phyloP scores from a whole-genome alignment of 2,797 vertebrate genomes.

The Streptopelia turtur region DNA sequence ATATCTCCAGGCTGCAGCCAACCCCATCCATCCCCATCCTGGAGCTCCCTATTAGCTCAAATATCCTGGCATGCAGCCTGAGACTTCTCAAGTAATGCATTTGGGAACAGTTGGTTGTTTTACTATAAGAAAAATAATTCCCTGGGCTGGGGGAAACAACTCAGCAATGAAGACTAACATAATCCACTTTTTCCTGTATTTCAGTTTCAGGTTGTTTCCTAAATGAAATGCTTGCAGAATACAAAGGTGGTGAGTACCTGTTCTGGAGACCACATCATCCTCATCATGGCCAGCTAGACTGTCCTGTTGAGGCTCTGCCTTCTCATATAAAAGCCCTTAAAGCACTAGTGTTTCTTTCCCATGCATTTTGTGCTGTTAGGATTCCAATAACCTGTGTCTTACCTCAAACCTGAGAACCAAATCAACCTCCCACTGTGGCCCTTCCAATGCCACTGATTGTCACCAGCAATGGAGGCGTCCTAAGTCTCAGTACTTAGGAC shows the following conservation, averaged over 20 bases:
- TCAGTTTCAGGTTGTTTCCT: background rate
- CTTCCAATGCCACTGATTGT: background rate
- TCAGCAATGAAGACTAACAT: background rate
- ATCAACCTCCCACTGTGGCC: background rate
- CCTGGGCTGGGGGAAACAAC: background rate
- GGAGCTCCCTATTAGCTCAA: slow-evolving; percentile 9
- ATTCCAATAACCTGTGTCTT: background rate
- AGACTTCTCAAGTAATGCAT: slow-evolving; percentile 24
- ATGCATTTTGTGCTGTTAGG: background rate
- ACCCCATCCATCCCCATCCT: background rate
- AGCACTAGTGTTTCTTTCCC: background rate
- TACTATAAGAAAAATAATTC: background rate
- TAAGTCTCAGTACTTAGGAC: background rate
- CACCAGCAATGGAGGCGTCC: background rate
- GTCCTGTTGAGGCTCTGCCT: background rate
- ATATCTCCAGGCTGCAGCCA: slow-evolving; percentile 18
- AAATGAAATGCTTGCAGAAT: background rate
- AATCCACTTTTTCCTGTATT: background rate
- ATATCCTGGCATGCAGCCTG: background rate
- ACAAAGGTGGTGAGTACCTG: background rate
- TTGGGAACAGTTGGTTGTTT: background rate
- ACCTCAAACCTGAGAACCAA: background rate
- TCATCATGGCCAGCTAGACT: accelerated
- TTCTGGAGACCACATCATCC: background rate
- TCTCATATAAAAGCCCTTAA: background rate